A percentile compares a stretch with the other conserved stretches of the same genome.
Evolutionary conservation across 2,113 vertebrate species (phyloP).

Genomic region (Conger conger): DNA sequence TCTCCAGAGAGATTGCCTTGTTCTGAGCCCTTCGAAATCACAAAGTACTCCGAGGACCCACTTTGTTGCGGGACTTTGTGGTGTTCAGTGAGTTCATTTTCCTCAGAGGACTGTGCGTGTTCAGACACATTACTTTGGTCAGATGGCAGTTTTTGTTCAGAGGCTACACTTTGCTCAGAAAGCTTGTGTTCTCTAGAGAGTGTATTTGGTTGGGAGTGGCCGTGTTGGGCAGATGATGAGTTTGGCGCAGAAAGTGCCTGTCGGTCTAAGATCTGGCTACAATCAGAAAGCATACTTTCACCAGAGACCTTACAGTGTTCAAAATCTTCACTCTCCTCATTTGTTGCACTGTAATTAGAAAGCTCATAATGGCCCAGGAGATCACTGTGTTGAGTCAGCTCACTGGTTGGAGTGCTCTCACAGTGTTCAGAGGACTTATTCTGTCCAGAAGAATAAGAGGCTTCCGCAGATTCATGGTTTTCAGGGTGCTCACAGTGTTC

Average conservation of each 20-base stretch:
- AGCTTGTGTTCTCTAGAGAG: neutral
- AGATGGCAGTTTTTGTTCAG: neutral
- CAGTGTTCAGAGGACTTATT: neutral
- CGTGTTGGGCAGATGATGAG: neutral
- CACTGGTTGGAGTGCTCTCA: neutral
- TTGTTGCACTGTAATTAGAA: neutral
- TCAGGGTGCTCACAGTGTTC: slow-evolving; percentile 17
- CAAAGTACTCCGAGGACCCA: slow-evolving; percentile 41
- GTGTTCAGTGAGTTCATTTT: slow-evolving; percentile 49
- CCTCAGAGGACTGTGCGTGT: slow-evolving; percentile 28
- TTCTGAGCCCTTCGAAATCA: slow-evolving; percentile 52
- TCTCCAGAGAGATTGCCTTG: slow-evolving; percentile 20
- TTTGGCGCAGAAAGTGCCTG: neutral
- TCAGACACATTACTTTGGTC: neutral
- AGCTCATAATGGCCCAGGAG: neutral
- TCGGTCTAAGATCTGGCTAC: neutral
- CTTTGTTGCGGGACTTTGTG: neutral
- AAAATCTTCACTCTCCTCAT: slow-evolving; percentile 10
- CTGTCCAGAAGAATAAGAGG: neutral
- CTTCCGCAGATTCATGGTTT: too few species aligned
- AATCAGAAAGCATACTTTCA: neutral
- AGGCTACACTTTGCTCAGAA: neutral
- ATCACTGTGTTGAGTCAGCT: neutral
- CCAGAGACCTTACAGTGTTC: neutral
- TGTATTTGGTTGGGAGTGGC: neutral